Evolutionary conservation across 2,113 vertebrate species (phyloP).

Genomic region (Rhinolophus sinicus): DNA sequence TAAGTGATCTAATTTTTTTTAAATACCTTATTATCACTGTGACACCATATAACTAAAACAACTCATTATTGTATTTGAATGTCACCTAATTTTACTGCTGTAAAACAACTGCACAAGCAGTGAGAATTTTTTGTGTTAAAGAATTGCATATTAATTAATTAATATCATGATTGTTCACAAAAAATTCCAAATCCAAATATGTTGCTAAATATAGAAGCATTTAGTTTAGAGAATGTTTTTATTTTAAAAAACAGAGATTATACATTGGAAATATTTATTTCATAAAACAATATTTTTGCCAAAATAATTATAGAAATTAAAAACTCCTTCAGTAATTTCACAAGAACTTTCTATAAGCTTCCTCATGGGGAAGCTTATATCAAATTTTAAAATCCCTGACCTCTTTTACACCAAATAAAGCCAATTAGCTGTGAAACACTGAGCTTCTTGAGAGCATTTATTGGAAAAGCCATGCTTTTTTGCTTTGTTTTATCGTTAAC

Average conservation of each 20-base stretch:
- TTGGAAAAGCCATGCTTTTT: neutral
- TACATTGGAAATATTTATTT: neutral
- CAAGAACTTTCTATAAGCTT: neutral
- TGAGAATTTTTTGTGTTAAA: neutral
- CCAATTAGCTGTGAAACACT: neutral
- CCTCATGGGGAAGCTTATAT: neutral
- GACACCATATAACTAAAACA: neutral
- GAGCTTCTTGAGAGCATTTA: neutral
- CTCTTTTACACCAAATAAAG: neutral
- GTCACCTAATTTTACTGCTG: neutral
- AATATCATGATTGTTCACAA: neutral
- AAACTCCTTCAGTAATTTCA: neutral
- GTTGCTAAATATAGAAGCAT: neutral
- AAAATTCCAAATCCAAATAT: neutral
- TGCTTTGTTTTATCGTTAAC: neutral
- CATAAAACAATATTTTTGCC: neutral
- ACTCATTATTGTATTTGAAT: neutral
- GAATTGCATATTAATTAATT: neutral
- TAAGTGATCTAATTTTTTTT: neutral
- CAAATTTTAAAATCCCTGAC: neutral
- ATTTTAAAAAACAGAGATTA: neutral
- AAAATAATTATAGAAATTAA: neutral
- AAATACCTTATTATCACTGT: neutral
- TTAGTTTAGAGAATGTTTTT: neutral
- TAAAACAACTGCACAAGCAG: neutral